Percentiles rank a stretch among this genome's conserved stretches.
phyloP scores from a whole-genome alignment of 2,797 vertebrate species.

The Pantherophis vulpinus region DNA sequence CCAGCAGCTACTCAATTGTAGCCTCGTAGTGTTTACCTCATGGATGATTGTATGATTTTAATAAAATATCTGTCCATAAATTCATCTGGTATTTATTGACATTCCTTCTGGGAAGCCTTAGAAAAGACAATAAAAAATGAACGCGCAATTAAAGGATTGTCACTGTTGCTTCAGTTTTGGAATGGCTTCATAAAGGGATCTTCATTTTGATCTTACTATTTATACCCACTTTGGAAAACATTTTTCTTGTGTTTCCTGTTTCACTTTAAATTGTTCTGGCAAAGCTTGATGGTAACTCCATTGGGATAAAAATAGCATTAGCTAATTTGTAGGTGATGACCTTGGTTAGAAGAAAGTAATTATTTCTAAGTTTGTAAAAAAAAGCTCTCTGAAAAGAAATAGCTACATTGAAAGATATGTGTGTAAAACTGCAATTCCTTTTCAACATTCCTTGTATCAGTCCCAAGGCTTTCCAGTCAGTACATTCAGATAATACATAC shows the following conservation, averaged over 20 bases:
- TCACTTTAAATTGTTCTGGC: neutral
- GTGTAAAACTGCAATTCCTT: neutral
- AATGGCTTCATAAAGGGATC: neutral
- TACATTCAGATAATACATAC: neutral
- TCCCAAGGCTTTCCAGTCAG: neutral
- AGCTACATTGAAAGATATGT: neutral
- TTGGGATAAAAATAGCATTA: neutral
- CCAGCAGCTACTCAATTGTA: neutral
- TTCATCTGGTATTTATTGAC: neutral
- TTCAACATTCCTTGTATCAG: neutral
- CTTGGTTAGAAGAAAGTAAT: slow-evolving; percentile 1
- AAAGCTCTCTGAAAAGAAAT: neutral
- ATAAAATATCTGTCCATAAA: neutral
- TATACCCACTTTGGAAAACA: neutral
- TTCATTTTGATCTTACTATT: neutral
- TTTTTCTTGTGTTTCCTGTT: neutral
- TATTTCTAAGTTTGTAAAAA: neutral
- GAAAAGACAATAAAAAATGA: neutral
- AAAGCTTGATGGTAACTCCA: neutral
- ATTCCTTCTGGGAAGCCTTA: neutral
- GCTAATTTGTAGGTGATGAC: neutral
- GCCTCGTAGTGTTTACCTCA: neutral
- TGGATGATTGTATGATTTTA: neutral
- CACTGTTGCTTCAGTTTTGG: neutral
- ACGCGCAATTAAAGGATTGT: neutral